Evolutionary conservation across 2,797 vertebrate species (phyloP).

Genomic region (Halcyon leucocephala): DNA sequence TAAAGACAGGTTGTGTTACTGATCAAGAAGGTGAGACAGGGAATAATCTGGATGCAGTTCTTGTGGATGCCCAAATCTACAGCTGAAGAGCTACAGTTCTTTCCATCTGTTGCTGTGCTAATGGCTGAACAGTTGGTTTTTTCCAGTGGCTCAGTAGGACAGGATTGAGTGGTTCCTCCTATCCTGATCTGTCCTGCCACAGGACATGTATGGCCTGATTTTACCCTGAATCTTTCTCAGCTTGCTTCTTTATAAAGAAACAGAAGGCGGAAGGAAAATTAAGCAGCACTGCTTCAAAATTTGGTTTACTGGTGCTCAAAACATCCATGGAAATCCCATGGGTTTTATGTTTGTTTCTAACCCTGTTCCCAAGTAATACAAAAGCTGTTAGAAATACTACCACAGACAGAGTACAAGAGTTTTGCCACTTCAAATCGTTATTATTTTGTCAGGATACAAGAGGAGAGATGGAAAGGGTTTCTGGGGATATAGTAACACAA

Average conservation of each 20-base stretch:
- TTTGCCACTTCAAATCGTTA: background rate
- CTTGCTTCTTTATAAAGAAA: background rate
- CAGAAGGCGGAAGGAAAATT: background rate
- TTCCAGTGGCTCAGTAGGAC: background rate
- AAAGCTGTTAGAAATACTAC: background rate
- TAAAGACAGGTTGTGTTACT: background rate
- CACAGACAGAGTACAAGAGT: background rate
- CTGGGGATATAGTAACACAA: background rate
- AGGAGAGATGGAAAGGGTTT: background rate
- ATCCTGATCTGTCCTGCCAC: background rate
- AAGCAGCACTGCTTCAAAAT: background rate
- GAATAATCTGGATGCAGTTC: background rate
- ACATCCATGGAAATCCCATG: background rate
- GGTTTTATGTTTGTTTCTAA: background rate
- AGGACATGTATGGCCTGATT: accelerated
- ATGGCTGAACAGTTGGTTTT: background rate
- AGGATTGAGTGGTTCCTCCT: background rate
- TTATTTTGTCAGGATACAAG: background rate
- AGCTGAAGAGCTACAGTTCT: background rate
- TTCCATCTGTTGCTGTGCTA: background rate
- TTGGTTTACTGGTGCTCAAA: background rate
- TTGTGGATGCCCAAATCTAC: background rate
- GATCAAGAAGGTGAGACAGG: background rate
- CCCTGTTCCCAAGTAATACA: background rate
- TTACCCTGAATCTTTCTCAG: background rate